Evolutionary conservation across 2,113 vertebrate species (phyloP).

Genomic region (Petroica traversi): DNA sequence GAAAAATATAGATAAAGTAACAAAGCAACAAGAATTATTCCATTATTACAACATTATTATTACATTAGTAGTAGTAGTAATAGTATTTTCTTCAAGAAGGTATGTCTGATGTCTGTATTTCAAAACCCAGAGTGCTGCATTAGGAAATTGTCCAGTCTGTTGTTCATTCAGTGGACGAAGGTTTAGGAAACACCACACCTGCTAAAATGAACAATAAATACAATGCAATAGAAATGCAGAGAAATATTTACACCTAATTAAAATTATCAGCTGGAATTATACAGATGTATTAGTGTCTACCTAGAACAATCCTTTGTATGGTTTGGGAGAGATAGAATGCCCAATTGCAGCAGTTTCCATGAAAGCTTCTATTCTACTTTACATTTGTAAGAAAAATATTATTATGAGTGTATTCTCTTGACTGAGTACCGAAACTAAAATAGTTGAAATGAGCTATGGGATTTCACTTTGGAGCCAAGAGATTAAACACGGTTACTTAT

Average conservation of each 20-base stretch:
- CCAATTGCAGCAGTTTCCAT: not conserved
- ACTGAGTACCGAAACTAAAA: not conserved
- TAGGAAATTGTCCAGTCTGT: not conserved
- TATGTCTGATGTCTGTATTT: not conserved
- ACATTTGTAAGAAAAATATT: not conserved
- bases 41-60: not conserved
- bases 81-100: not conserved
- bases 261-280: not conserved
- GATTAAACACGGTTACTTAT: not conserved
- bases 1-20: not conserved
- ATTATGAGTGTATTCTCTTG: not conserved
- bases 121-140: not conserved
- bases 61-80: not conserved
- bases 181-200: not conserved
- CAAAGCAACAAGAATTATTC: not conserved
- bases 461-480: conserved; percentile 12
- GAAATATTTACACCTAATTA: not conserved
- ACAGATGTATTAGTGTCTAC: not conserved
- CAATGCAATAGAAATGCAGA: not conserved
- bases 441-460: not conserved
- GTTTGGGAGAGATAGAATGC: not conserved
- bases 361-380: not conserved
- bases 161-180: not conserved
- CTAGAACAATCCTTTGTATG: not conserved
- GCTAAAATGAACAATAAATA: not conserved